Percentiles rank a stretch among this genome's conserved stretches.
phyloP scores from a whole-genome alignment of 2,797 vertebrate genomes.

The Labroides dimidiatus region DNA sequence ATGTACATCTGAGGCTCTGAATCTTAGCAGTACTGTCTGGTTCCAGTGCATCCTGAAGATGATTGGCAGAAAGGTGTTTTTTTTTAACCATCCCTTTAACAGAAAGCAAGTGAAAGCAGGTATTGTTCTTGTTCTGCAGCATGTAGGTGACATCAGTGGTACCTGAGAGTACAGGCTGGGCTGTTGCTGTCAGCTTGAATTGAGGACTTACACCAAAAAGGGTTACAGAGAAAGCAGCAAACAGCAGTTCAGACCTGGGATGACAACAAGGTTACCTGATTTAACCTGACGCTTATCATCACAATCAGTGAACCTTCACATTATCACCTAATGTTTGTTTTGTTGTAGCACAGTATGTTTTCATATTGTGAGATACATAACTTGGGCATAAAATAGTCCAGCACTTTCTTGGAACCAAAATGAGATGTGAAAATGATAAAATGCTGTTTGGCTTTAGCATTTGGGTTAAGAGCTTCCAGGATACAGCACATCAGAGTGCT shows the following conservation, averaged over 20 bases:
- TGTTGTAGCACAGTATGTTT: background rate
- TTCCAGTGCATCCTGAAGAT: background rate
- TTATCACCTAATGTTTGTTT: background rate
- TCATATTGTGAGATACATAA: slow-evolving; percentile 7
- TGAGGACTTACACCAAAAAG: background rate
- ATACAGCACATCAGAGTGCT: too few species aligned
- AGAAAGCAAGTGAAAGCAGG: slow-evolving; percentile 5
- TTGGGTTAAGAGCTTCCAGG: too few species aligned
- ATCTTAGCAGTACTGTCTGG: slow-evolving; percentile 11
- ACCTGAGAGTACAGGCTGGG: slow-evolving; percentile 18
- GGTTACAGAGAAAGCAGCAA: slow-evolving; percentile 14
- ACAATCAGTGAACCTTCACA: slow-evolving; percentile 18
- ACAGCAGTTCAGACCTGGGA: background rate
- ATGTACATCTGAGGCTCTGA: slow-evolving; percentile 21
- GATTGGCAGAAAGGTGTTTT: background rate
- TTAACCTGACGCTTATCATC: slow-evolving; percentile 8
- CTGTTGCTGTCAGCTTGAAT: slow-evolving; percentile 15
- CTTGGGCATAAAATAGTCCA: slow-evolving; percentile 3
- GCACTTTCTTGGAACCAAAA: background rate
- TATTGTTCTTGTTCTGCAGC: slow-evolving; percentile 16
- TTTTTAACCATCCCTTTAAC: background rate
- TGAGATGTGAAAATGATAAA: background rate
- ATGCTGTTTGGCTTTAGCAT: background rate
- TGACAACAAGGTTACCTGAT: slow-evolving; percentile 4
- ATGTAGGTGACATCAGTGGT: slow-evolving; percentile 27